These are phyloP conservation scores for Cerceris ruficornis DNA, from an alignment of 2,888 invertebrate genomes.

Conservation along the genomic window DNA sequence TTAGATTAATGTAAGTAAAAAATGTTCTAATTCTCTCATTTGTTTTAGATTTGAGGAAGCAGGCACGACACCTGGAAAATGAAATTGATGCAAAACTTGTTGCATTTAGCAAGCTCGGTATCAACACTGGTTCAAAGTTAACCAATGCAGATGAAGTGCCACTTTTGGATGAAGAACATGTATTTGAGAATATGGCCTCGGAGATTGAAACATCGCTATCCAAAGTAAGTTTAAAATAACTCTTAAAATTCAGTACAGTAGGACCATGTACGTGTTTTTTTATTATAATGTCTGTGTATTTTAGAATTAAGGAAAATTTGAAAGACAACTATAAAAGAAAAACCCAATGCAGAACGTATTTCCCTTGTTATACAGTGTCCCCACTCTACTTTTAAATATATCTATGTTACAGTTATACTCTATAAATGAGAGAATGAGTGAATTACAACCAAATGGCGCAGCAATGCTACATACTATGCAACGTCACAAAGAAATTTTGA, in stretches of 20 bases:
- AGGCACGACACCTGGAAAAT: slow-evolving; percentile 96
- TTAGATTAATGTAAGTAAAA: too few relatives aligned
- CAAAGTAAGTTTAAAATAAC: slow-evolving; percentile 83
- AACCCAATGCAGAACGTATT: too few relatives aligned
- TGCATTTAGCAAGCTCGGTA: slow-evolving; percentile 96
- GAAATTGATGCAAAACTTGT: slow-evolving; percentile 98
- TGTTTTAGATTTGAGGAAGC: slow-evolving; percentile 92
- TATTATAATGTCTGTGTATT: too few relatives aligned
- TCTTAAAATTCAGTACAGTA: background rate
- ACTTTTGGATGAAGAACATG: slow-evolving; percentile 93
- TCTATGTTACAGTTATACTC: slow-evolving; percentile 84
- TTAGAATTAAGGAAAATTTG: too few relatives aligned
- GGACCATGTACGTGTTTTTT: background rate
- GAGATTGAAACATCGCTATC: slow-evolving; percentile 94
- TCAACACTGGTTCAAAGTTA: slow-evolving; percentile 81
- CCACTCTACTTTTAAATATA: too few relatives aligned
- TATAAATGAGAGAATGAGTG: slow-evolving; percentile 93
- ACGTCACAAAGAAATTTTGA: slow-evolving; percentile 96
- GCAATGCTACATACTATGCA: slow-evolving; percentile 96
- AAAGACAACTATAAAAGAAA: too few relatives aligned
- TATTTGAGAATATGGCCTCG: slow-evolving; percentile 95
- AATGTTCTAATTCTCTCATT: background rate
- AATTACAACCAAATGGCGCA: slow-evolving; percentile 90
- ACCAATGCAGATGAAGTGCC: slow-evolving; percentile 87
- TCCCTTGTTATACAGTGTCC: too few relatives aligned